A percentile compares a stretch with the other conserved stretches of the same genome.
phyloP scores from a whole-genome alignment of 2,888 invertebrate genomes.

The Hymenopus coronatus region DNA sequence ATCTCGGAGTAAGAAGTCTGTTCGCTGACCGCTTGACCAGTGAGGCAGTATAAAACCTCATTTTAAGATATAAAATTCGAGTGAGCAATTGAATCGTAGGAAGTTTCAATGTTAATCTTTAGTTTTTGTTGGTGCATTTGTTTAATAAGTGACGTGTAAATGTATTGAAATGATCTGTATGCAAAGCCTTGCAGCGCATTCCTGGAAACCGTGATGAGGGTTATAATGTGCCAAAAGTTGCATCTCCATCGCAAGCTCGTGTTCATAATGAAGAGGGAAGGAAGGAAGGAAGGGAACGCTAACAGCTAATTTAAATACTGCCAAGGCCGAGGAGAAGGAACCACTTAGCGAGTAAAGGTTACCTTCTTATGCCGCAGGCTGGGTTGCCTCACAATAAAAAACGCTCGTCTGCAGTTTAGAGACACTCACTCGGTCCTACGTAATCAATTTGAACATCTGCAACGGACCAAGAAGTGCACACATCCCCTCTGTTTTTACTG shows the following conservation, averaged over 20 bases:
- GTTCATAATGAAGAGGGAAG: not conserved
- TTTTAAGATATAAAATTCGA: too few relatives aligned
- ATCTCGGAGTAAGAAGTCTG: too few relatives aligned
- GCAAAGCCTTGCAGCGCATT: not conserved
- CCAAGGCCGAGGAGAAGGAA: not conserved
- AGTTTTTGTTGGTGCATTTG: too few relatives aligned
- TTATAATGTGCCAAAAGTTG: not conserved
- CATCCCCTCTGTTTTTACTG: too few relatives aligned
- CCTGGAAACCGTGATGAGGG: not conserved
- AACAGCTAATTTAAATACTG: not conserved
- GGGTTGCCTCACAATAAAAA: not conserved
- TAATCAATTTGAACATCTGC: too few relatives aligned
- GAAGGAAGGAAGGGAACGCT: not conserved
- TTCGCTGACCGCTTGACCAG: too few relatives aligned
- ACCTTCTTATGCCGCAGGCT: not conserved
- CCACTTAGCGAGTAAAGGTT: not conserved
- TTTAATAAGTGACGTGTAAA: too few relatives aligned
- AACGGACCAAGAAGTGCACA: too few relatives aligned
- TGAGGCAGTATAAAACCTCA: too few relatives aligned
- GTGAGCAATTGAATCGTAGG: too few relatives aligned
- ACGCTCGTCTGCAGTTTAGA: not conserved
- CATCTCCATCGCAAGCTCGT: not conserved
- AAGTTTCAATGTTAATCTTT: too few relatives aligned
- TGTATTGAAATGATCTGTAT: too few relatives aligned
- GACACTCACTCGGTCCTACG: not conserved